Evolutionary conservation across 2,113 vertebrate genomes (phyloP), one percentile per base, ranked within the genome.

Genomic region (Atlantisia rogersi): DNA sequence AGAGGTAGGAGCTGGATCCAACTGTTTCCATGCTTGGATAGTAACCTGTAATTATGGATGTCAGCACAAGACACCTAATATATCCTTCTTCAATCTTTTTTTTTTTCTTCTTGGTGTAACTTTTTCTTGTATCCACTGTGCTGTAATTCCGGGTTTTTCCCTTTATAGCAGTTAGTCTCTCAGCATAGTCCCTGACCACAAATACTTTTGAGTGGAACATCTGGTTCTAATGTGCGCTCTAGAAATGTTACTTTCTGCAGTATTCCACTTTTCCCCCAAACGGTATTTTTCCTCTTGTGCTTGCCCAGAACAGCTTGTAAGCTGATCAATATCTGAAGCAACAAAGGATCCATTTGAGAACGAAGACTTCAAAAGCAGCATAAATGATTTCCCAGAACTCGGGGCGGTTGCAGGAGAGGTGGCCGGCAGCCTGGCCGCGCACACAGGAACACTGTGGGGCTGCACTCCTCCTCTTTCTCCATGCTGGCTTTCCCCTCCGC

Each of bases 151-250:
- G 50, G 1, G 8, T 50, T 69, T 94, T 95, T 90, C 75, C 78
- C 63, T 88, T 96, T 89, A 67, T 32, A 65, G 87, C 53, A 88
- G 74, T 77, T 52, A 35, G 89, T 80, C 92, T 88, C 86, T 94
- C 18, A 0, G 60, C 46, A 1, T 46, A 95, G 81, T 95, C 71
- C 76, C 90, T 93, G 79, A 91, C 94, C 92, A 77, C 94, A 96
- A 93, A 95, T 97, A 82, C 65, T 92, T 96, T 93, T 87, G 96
- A 94, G 95, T 94, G 91, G 95, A 97, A 97, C 97, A 98, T 98
- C 97, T 98, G 97, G 94, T 96, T 97, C 80, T 96, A 97, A 98
- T 98, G 93, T 92, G 71, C 0, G 5, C 84, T 92, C 70, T 93
- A 96, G 96, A 97, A 92, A 92, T 48, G 91, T 96, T 95, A 90